A percentile compares a stretch with the other conserved stretches of the same genome.
Evolutionary conservation across 1,140 invertebrate species (phyloP).

Genomic region (Periplaneta americana): DNA sequence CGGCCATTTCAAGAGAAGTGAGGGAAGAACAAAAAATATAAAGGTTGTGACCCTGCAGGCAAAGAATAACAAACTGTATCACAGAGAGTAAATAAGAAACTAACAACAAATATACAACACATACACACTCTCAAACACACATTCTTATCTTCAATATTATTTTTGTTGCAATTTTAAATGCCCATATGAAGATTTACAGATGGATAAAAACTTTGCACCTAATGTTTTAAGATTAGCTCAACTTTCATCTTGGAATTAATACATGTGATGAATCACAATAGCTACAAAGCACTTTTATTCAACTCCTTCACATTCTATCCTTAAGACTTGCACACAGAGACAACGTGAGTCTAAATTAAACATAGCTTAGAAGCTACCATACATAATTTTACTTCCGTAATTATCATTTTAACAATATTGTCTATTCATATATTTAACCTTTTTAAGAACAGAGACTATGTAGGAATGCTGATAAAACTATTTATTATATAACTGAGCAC

Average conservation of each 20-base stretch:
- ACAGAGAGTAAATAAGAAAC: neutral
- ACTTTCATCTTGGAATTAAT: neutral
- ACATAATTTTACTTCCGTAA: no score
- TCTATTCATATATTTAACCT: no score
- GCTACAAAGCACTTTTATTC: neutral
- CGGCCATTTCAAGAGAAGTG: neutral
- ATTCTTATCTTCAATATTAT: neutral
- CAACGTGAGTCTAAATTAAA: neutral
- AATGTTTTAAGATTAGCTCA: neutral
- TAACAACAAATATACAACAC: neutral
- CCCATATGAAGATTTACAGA: neutral
- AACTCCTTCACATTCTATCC: neutral
- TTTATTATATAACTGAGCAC: no score
- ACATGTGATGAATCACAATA: neutral
- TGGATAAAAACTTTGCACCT: neutral
- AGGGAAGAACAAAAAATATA: no score
- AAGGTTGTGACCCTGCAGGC: neutral
- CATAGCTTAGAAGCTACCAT: neutral
- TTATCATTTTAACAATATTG: no score
- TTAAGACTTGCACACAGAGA: neutral
- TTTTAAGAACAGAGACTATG: no score
- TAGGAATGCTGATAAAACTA: no score
- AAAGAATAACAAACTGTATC: neutral
- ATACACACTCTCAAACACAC: neutral
- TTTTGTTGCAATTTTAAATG: neutral